These are phyloP conservation scores for Plusia festucae DNA, from an alignment of 2,888 invertebrate genomes.

Conservation along the genomic window DNA sequence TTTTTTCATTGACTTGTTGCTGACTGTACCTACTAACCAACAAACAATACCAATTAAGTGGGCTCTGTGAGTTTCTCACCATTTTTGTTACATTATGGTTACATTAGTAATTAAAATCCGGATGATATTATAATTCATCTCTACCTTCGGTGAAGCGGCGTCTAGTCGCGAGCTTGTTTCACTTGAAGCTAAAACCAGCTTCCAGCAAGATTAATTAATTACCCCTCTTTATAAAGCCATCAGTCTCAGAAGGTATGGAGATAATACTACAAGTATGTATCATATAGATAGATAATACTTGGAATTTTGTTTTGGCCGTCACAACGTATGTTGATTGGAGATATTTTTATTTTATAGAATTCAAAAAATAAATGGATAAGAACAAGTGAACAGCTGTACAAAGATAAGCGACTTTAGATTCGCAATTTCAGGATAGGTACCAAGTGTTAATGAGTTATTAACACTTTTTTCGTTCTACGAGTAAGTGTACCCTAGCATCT, in stretches of 20 bases:
- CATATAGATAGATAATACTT: no score
- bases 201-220: conserved; percentile 1
- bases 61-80: conserved; percentile 17
- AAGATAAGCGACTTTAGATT: not conserved
- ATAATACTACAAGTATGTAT: no score
- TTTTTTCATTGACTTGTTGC: no score
- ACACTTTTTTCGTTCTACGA: no score
- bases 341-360: no score
- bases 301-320: not conserved
- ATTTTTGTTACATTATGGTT: conserved; percentile 24
- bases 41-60: no score
- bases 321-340: not conserved
- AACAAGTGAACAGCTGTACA: no score
- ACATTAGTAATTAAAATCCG: conserved; percentile 34
- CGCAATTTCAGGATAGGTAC: no score
- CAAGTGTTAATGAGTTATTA: no score
- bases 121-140: conserved; percentile 34
- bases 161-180: conserved; percentile 7
- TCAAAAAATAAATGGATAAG: no score
- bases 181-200: not conserved
- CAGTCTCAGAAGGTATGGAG: not conserved
- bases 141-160: conserved; percentile 20
- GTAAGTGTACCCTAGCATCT: no score
- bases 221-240: not conserved
- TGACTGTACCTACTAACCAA: no score